Evolutionary conservation across 2,888 invertebrate genomes (phyloP).

Genomic region (Cryptus viduatorius): DNA sequence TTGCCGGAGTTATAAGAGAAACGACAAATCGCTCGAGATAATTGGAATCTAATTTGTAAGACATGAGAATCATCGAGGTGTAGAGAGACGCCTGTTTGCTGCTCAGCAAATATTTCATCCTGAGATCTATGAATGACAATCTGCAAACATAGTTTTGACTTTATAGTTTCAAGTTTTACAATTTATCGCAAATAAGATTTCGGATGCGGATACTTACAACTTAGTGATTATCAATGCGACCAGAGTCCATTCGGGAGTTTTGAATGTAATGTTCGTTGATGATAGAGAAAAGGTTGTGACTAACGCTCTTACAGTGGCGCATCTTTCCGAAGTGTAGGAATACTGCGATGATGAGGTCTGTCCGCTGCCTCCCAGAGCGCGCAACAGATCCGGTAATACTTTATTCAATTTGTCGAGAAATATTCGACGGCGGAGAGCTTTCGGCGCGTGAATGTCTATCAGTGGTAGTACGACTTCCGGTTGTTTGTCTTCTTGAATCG

Average conservation of each 20-base stretch:
- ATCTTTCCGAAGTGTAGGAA: slow-evolving; percentile 73
- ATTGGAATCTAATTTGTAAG: slow-evolving; percentile 80
- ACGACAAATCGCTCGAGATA: slow-evolving; percentile 79
- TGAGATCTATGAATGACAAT: slow-evolving; percentile 78
- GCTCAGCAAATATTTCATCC: slow-evolving; percentile 75
- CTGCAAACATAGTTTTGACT: slow-evolving; percentile 69
- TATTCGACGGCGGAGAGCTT: slow-evolving; percentile 89
- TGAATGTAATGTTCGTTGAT: slow-evolving; percentile 90
- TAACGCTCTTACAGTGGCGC: slow-evolving; percentile 81
- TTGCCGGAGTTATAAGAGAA: slow-evolving; percentile 68
- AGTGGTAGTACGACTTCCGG: slow-evolving; percentile 87
- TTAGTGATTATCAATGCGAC: slow-evolving; percentile 90
- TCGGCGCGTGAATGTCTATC: slow-evolving; percentile 89
- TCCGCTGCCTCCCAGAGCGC: slow-evolving; percentile 84
- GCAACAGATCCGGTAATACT: slow-evolving; percentile 87
- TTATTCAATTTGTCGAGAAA: slow-evolving; percentile 89
- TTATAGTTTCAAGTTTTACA: neutral
- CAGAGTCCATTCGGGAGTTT: slow-evolving; percentile 90
- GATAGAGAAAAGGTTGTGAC: slow-evolving; percentile 89
- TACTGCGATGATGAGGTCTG: slow-evolving; percentile 65
- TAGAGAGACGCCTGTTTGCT: slow-evolving; percentile 79
- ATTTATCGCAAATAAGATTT: neutral
- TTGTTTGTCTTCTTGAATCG: slow-evolving; percentile 73
- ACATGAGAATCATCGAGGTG: slow-evolving; percentile 81
- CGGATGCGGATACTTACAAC: slow-evolving; percentile 85